phyloP scores from a whole-genome alignment of 2,888 invertebrate genomes.

The Coenonympha glycerion region DNA sequence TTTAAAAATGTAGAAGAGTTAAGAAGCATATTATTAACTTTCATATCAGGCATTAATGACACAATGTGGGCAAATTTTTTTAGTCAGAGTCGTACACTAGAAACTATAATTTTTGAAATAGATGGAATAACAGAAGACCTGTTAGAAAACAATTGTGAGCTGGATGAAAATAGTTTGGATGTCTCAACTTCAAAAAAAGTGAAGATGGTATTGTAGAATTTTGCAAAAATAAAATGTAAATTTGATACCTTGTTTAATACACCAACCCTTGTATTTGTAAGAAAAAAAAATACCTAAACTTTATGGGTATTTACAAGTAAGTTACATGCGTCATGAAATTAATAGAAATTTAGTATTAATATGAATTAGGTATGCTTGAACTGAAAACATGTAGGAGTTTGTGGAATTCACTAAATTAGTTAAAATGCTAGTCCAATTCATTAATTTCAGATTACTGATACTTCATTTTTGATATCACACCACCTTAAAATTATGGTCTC shows the following conservation, averaged over 20 bases:
- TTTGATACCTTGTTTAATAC: no score
- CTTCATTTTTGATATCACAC: no score
- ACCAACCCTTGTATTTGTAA: no score
- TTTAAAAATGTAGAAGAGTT: conserved; percentile 16
- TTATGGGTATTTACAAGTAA: neutral
- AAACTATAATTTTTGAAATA: conserved; percentile 34
- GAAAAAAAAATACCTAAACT: neutral
- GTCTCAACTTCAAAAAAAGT: neutral
- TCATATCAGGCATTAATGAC: conserved; percentile 16
- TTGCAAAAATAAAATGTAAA: neutral
- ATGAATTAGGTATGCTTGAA: no score
- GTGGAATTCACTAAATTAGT: no score
- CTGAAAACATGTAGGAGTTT: no score
- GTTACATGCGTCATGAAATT: neutral
- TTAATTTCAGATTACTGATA: no score
- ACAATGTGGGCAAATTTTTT: conserved; percentile 30
- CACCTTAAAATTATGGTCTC: no score
- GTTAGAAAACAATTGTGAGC: conserved; percentile 14
- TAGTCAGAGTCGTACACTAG: conserved; percentile 27
- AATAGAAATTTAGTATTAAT: no score
- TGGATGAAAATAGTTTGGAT: conserved; percentile 7
- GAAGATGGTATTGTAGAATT: neutral
- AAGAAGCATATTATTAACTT: conserved; percentile 15
- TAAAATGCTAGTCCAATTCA: no score
- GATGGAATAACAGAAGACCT: conserved; percentile 27